Evolutionary conservation across 2,797 vertebrate genomes (phyloP).

Genomic region (Spondyliosoma cantharus): DNA sequence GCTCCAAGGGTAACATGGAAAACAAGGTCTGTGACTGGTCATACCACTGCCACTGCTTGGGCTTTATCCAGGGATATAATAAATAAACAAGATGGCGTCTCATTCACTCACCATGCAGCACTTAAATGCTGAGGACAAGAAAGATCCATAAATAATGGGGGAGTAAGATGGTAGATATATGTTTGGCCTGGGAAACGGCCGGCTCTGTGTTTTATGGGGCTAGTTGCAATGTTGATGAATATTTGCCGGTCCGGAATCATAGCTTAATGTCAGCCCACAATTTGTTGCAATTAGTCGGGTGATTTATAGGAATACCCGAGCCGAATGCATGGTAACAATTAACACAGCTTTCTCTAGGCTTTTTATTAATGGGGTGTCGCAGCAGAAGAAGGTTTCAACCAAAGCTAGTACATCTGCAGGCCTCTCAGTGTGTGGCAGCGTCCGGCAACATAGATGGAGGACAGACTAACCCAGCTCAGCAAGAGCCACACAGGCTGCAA

Average conservation of each 20-base stretch:
- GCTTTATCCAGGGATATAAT: constrained; percentile 67
- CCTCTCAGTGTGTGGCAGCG: constrained; percentile 64
- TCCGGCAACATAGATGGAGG: constrained; percentile 41
- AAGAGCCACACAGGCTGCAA: constrained; percentile 12
- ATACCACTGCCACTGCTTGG: constrained; percentile 52
- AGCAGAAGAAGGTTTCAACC: constrained; percentile 76
- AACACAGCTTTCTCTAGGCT: constrained; percentile 81
- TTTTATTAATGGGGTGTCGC: constrained; percentile 85
- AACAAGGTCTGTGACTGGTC: constrained; percentile 69
- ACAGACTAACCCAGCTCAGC: constrained; percentile 23
- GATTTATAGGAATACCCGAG: constrained; percentile 85
- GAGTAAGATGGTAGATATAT: constrained; percentile 78
- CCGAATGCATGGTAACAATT: constrained; percentile 85
- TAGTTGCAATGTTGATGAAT: constrained; percentile 87
- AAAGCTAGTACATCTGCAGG: constrained; percentile 70
- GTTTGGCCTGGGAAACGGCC: constrained; percentile 80
- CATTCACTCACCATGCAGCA: constrained; percentile 77
- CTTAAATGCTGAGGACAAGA: constrained; percentile 82
- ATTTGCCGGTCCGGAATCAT: constrained; percentile 86
- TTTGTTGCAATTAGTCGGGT: constrained; percentile 87
- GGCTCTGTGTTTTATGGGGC: constrained; percentile 82
- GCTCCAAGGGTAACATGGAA: constrained; percentile 61
- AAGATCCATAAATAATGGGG: constrained; percentile 84
- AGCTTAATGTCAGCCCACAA: constrained; percentile 88
- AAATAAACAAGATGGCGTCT: constrained; percentile 78